These are phyloP conservation scores for Gari tellinella DNA, from an alignment of 2,888 invertebrate genomes.

Conservation along the genomic window DNA sequence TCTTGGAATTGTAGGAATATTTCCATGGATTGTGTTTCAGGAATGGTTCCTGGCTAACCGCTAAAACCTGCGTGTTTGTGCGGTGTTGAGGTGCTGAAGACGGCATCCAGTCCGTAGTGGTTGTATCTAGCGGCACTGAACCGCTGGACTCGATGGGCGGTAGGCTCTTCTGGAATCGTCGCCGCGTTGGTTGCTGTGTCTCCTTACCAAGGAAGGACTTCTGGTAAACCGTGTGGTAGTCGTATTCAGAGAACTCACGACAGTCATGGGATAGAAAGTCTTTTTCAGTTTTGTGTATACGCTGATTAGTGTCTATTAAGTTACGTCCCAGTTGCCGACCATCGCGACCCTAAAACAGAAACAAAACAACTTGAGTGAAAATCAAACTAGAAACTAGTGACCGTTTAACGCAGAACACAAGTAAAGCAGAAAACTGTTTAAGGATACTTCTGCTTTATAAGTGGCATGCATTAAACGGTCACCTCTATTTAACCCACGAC, in stretches of 20 bases:
- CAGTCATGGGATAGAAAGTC: constrained; percentile 73
- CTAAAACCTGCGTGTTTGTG: constrained; percentile 76
- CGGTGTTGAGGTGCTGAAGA: constrained; percentile 58
- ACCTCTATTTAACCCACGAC: too few species aligned
- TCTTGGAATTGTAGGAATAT: constrained; percentile 76
- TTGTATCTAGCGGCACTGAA: constrained; percentile 62
- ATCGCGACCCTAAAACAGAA: constrained; percentile 64
- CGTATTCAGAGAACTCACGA: constrained; percentile 48
- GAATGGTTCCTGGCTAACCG: constrained; percentile 79
- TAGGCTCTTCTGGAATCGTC: constrained; percentile 73
- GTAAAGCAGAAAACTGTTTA: too few species aligned
- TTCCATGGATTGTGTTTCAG: constrained; percentile 78
- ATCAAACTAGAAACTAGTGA: too few species aligned
- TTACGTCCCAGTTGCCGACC: constrained; percentile 71
- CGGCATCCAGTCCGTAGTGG: constrained; percentile 70
- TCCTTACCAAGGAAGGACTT: constrained; percentile 66
- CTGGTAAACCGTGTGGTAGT: constrained; percentile 72
- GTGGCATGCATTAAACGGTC: too few species aligned
- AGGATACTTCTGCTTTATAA: too few species aligned
- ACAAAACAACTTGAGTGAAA: too few species aligned
- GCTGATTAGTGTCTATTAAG: constrained; percentile 57
- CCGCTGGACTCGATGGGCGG: constrained; percentile 58
- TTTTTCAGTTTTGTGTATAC: constrained; percentile 76
- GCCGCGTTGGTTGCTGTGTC: constrained; percentile 56
- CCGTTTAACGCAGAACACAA: too few species aligned